Conservation (phyloP, 2,797 vertebrate species). For the Lemur catta region DNA sequence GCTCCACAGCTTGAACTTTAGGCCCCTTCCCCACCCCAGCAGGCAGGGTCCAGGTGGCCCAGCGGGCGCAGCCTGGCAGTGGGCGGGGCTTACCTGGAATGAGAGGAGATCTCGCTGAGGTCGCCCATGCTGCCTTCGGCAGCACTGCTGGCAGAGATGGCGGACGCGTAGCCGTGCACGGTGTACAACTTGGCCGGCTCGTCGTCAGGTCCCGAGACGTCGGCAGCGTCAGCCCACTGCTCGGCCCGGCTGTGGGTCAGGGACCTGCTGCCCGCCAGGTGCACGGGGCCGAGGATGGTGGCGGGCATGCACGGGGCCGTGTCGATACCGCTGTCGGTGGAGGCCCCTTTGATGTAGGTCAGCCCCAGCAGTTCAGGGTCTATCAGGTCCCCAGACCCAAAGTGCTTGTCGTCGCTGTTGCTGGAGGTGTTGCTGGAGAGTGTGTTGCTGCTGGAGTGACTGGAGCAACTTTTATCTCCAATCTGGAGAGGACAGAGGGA, state of each 20-base stretch:
- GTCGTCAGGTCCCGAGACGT: conserved; percentile 85
- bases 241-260: conserved; percentile 82
- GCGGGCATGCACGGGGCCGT: conserved; percentile 91
- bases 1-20: rapidly evolving
- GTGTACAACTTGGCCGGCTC: conserved; percentile 90
- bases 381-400: conserved; percentile 95
- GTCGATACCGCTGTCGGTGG: conserved; percentile 97
- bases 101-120: conserved; percentile 94
- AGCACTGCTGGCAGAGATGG: conserved; percentile 84
- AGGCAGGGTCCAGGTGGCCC: not conserved
- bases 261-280: conserved; percentile 82
- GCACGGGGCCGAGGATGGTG: conserved; percentile 82
- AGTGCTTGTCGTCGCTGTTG: conserved; percentile 95
- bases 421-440: conserved; percentile 91
- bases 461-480: conserved; percentile 93
- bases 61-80: rapidly evolving
- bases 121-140: conserved; percentile 93
- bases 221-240: conserved; percentile 88
- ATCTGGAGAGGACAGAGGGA: conserved; percentile 82
- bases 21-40: rapidly evolving
- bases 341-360: conserved; percentile 96
- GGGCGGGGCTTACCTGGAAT: conserved; percentile 89
- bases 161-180: conserved; percentile 87
- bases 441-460: conserved; percentile 96
- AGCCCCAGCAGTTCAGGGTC: conserved; percentile 94